Base-by-base conservation (phyloP, 2,888 invertebrate genomes). In the Apantesis nais region DNA sequence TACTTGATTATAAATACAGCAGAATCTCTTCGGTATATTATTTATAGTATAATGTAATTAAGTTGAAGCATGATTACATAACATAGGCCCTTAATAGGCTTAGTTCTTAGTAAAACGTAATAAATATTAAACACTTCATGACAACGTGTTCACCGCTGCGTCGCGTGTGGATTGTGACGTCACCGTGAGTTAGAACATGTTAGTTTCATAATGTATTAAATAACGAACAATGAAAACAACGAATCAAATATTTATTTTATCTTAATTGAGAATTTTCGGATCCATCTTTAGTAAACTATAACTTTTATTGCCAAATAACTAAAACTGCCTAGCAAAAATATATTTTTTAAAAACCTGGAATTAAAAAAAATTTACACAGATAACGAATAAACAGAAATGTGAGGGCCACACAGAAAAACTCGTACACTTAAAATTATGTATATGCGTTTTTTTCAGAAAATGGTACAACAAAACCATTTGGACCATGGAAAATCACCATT, bases 71-170 rank as follows among this genome's bases (percentile, higher is more conserved):
- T 67, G 41, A 63, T n/a, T 60, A 60, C 25, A 34, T 68, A 44
- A 25, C 48, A 14, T 62, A 22, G 55, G 63, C 70, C 70, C 67
- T 71, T 71, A 44, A 60, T 37, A 48, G 58, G 55, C 44, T 29
- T 58, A 71, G 62, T 71, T 71, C 67, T 67, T 66, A 39, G 41
- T 64, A 52, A 58, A 61, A 62, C 39, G 55, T 63, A 44, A 71
- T 71, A 71, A 71, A 71, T 71, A 71, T 67, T 71, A 71, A 71
- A 67, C 44, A 58, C 58, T 63, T 67, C 55, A 66, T 65, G 61
- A 70, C 52, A 64, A 64, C 58, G 58, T 58, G 68, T 68, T 68
- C 37, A n/a, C 37, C 48, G 31, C 9, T 60, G 41, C 37, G n/a
- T 37, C 60, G 34, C 48, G 48, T n/a, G 62, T 66, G 44, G 25